Conservation (phyloP, 2,113 vertebrate species). For the Microtus pennsylvanicus region DNA sequence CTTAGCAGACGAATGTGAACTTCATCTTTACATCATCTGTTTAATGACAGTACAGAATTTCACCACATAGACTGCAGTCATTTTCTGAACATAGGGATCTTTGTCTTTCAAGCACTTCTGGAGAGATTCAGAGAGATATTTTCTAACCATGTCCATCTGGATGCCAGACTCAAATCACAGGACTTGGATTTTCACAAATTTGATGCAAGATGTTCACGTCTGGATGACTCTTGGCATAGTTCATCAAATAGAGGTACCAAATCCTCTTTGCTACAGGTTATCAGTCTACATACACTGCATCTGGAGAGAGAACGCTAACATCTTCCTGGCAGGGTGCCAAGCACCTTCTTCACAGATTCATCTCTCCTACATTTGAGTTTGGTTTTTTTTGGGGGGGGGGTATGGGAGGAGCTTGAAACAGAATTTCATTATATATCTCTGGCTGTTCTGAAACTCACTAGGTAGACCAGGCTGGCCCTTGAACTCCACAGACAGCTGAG, state of each 20-base stretch:
- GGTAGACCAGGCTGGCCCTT: neutral
- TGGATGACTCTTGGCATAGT: slow-evolving; percentile 98
- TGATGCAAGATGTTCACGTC: slow-evolving; percentile 99
- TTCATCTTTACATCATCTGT: slow-evolving; percentile 92
- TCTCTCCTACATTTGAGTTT: neutral
- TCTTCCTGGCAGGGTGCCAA: neutral
- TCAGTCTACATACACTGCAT: slow-evolving; percentile 99
- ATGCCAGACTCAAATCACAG: slow-evolving; percentile 97
- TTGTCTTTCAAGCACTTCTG: slow-evolving; percentile 98
- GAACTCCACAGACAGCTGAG: neutral
- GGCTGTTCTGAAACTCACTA: neutral
- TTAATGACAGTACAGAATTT: slow-evolving; percentile 99
- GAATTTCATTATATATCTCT: no score
- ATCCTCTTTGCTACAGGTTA: slow-evolving; percentile 98
- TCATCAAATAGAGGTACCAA: slow-evolving; percentile 98
- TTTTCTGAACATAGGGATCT: slow-evolving; percentile 98
- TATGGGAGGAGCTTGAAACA: neutral
- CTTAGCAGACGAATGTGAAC: no score
- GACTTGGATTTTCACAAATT: slow-evolving; percentile 99
- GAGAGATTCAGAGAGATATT: slow-evolving; percentile 97
- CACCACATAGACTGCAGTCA: slow-evolving; percentile 96
- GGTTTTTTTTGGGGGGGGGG: neutral
- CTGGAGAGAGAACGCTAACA: slow-evolving; percentile 95
- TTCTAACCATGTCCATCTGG: slow-evolving; percentile 97
- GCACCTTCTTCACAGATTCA: neutral